Base-by-base conservation (phyloP, 2,797 vertebrate genomes). In the Crypturellus tataupa region DNA sequence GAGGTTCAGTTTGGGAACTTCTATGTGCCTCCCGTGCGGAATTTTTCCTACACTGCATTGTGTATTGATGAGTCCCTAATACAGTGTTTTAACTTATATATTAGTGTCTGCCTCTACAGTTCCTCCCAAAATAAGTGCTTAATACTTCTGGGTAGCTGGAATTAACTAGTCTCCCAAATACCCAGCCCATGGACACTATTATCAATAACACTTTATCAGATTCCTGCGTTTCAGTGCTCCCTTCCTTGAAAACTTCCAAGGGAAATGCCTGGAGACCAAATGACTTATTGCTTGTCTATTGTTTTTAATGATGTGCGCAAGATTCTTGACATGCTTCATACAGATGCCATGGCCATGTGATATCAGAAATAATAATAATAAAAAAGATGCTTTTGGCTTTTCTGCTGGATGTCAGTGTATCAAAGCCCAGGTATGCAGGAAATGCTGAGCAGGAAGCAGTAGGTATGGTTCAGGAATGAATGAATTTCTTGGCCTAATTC, bases 41-140 rank as follows among this genome's bases (percentile, higher is more conserved):
- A 12, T 29, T 80, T 49, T 29, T 60, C 37, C 12, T 27, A 21
- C 29, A 3, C 35, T 67, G 31, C 1, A 0, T 31, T 47, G 15
- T 64, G 39, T 70, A 79, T 64, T 85, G 6, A 0, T 39, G 24
- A 2, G 1, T 29, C 82, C 80, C n/a, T 62, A 31, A 53, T 40
- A 31, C 10, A 19, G 33, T 3, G 0, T 37, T 68, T 76, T 29
- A 29, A 58, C 44, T 75, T 40, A 21, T 15, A 2, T 8, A 31
- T 44, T 67, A 33, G 35, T 14, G 15, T 24, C 80, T 85, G 33
- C 72, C 40, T 62, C 4, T 55, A 33, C 35, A 80, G 12, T 75
- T 91, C 49, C 67, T 92, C 65, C 23, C 72, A 39, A 78, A 85
- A 19, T 19, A 49, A 33, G 35, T 88, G 42, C 29, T 2, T 49